Evolutionary conservation across 1,140 invertebrate species (phyloP), one percentile per base, ranked within the genome.

Genomic region (Pectinophora gossypiella): DNA sequence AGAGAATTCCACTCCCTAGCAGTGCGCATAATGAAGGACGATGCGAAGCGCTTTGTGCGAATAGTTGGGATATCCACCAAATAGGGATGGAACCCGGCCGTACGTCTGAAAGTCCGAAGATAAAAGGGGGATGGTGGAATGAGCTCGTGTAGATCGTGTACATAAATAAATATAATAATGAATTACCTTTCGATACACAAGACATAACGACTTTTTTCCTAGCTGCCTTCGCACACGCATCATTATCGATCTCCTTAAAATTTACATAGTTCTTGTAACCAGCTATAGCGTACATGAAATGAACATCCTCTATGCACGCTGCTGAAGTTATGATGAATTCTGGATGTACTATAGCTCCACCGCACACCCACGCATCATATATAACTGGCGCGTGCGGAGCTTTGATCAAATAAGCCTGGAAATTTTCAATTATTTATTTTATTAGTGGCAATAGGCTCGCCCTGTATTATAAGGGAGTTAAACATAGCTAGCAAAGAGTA

Each of bases 261-360:
- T 5, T 38, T 4, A 56, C 50, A 16, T 56, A 61, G 21, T 38
- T 43, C 0, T 12, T 38, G 15, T 53, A 54, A 1, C 59, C 59
- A 2, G 59, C 54, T 42, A 61, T 48, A 3, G 48, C 59, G 42
- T 61, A 61, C 51, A 61, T 50, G 12, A 40, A 43, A 3, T 50
- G n/a, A 0, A 61, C 54, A 10, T 61, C 59, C 22, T 54, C 47
- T 1, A 61, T 48, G 21, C 59, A 61, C 1, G 59, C 59, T 1
- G 59, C 59, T 3, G 59, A 61, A 0, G 59, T 61, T 0, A 61
- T 0, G 9, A 61, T 51, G 43, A 48, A 56, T 0, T 2, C 1
- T 13, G 13, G 4, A 10, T 12, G 48, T 1, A 61, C 59, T 12
- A 61, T 19, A 7, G 54, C 15, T 12, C 45, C 20, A 4, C 49